Evolutionary conservation across 2,888 invertebrate genomes (phyloP), one percentile per base, ranked within the genome.

Genomic region (Lasioglossum malachurum): DNA sequence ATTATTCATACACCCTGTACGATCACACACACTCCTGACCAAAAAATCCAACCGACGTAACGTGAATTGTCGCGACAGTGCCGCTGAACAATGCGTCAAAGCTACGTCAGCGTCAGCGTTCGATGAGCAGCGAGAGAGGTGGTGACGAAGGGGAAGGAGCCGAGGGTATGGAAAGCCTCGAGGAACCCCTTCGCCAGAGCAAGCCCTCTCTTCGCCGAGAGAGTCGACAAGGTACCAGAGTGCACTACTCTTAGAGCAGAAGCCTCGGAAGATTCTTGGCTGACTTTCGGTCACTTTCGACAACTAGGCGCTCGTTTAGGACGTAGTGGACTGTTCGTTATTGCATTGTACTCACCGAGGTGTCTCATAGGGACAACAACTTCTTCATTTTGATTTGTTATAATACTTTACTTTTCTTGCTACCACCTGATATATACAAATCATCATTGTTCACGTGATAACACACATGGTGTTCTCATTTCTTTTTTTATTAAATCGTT

Each of bases 81-180:
- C 96, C 96, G 95, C 96, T 97, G 95, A 97, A 97, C 96, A 96
- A 96, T 96, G 96, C 96, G 96, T 96, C 96, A 94, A 96, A 96
- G 89, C 92, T 96, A 94, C 95, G 95, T 93, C 96, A 96, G 95
- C 96, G 97, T 94, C 96, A 97, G 95, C 96, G 97, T 92, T 97
- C 97, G 95, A 96, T 97, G 94, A 96, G 96, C 93, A 96, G 96
- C 93, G 96, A 96, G 91, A 97, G 97, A 93, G 96, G 96, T 91
- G 96, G 96, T 91, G 96, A 96, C 93, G 96, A 97, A 94, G 94
- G 94, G 90, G 95, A 95, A 87, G 93, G 93, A 90, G 92, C 91
- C 91, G 94, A 95, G 90, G 95, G 94, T 90, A 93, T 94, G 94
- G 96, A 95, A 93, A 96, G 97, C 92, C 96, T 97, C 94, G 97